Conservation (phyloP, 2,113 vertebrate genomes). For the Miniopterus natalensis region DNA sequence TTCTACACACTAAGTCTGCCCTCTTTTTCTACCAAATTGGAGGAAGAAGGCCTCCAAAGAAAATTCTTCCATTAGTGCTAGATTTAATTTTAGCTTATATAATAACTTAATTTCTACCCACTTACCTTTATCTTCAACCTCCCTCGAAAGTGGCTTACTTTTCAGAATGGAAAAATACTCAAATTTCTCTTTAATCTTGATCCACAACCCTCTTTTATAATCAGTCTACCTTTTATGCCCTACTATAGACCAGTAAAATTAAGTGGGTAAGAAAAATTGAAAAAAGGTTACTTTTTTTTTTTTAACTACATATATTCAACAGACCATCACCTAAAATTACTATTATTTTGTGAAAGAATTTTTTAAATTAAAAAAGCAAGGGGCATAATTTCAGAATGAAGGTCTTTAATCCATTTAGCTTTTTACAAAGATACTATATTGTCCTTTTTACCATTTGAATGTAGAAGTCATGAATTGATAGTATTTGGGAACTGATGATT, state of each 20-base stretch:
- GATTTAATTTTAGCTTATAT: not conserved
- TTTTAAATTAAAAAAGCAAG: not conserved
- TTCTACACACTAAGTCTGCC: not conserved
- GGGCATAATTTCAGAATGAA: not conserved
- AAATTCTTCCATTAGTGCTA: not conserved
- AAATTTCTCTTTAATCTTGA: not conserved
- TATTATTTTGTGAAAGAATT: not conserved
- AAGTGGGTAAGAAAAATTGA: not conserved
- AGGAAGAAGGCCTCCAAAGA: not conserved
- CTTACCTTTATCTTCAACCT: not conserved
- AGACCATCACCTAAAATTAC: not conserved
- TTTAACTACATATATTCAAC: not conserved
- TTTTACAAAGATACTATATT: conserved; percentile 3
- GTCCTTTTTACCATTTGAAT: conserved; percentile 45
- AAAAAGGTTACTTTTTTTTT: not conserved
- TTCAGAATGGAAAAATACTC: not conserved
- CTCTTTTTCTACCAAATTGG: not conserved
- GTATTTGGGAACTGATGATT: not conserved
- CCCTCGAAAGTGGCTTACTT: not conserved
- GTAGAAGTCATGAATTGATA: not conserved
- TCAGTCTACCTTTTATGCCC: not conserved
- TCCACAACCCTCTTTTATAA: not conserved
- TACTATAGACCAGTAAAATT: conserved; percentile 23
- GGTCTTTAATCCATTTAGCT: not conserved
- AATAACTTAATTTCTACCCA: not conserved